Evolutionary conservation across 2,888 invertebrate genomes (phyloP), one percentile per base, ranked within the genome.

Genomic region (Galeruca laticollis): DNA sequence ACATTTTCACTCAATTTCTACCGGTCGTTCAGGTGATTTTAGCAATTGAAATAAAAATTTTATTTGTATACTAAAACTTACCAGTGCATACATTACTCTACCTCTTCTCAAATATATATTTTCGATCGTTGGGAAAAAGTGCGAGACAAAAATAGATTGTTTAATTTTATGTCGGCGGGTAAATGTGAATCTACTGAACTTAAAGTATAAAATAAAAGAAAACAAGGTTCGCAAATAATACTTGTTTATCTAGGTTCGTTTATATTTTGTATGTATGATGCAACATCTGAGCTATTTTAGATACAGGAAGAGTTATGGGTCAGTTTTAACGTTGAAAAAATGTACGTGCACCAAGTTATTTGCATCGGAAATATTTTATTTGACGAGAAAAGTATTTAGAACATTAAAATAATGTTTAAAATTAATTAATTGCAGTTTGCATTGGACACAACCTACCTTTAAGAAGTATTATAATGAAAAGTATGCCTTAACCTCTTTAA

Each of bases 121-220:
- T 5, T 52, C 13, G 26, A 26, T 52, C 26, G 26, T 26, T 11
- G 18, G 15, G 6, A 18, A 56, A 56, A 18, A 21, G n/a, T 31
- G 31, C 31, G n/a, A 31, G 21, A 56, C 18, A 18, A 56, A 56
- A 56, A 56, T 56, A 56, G 56, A 33, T 56, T 4, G 33, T 56
- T 56, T 15, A 56, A 56, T 35, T 56, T 56, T 15, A 33, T 31
- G n/a, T 33, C 56, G 15, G n/a, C 26, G n/a, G 26, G 54, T 54
- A 54, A 54, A 26, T 54, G 54, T 26, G 18, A 51, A 51, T 51
- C 51, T 51, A 18, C 18, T 18, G 54, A 54, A 54, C n/a, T 31
- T 26, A 54, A 54, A 26, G 13, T 26, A 54, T n/a, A 54, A 31
- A 54, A 54, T 54, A 54, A 31, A 26, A 54, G 54, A 26, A 54